phyloP scores from a whole-genome alignment of 2,113 vertebrate species.

The Cyprinodon brontotheroides region DNA sequence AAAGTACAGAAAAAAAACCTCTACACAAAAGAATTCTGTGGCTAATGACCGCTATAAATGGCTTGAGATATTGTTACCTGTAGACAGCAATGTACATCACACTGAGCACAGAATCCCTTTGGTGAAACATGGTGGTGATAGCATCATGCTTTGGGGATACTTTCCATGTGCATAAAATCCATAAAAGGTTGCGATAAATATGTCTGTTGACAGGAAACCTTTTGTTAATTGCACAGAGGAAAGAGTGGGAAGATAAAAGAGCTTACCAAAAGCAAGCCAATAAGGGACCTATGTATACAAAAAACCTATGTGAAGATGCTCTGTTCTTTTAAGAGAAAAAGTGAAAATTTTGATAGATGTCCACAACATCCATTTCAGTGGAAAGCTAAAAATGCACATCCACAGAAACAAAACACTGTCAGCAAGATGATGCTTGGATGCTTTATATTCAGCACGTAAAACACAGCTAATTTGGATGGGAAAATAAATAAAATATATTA shows the following conservation, averaged over 20 bases:
- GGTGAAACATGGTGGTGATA: too few relatives aligned
- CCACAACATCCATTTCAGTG: too few relatives aligned
- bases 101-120: too few relatives aligned
- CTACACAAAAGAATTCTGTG: too few relatives aligned
- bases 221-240: background rate
- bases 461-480: background rate
- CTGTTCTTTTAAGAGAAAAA: background rate
- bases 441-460: background rate
- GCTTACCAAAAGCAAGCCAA: background rate
- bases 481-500: background rate
- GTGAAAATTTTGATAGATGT: too few relatives aligned
- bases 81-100: too few relatives aligned
- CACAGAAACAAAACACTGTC: background rate
- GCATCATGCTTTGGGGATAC: too few relatives aligned
- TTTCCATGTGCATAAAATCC: too few relatives aligned
- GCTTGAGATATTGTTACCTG: too few relatives aligned
- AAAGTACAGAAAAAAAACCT: too few relatives aligned
- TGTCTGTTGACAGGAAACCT: background rate
- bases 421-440: background rate
- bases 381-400: background rate
- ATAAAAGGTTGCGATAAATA: background rate
- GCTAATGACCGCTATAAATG: too few relatives aligned
- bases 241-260: background rate
- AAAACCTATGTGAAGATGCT: background rate
- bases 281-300: background rate